A percentile compares a stretch with the other conserved stretches of the same genome.
phyloP scores from a whole-genome alignment of 2,113 vertebrate species.

The Mastomys natalensis region DNA sequence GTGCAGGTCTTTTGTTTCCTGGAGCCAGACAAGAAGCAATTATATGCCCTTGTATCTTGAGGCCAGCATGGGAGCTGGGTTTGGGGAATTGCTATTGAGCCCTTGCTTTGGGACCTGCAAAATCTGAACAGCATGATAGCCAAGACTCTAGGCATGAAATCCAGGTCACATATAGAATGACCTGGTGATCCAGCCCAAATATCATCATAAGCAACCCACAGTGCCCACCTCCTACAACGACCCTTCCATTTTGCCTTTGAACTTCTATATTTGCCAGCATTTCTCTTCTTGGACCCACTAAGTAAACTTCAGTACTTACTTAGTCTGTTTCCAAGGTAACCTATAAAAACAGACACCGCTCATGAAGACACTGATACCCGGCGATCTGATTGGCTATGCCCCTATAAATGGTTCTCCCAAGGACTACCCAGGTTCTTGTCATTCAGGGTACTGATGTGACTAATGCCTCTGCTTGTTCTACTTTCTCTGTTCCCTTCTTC shows the following conservation, averaged over 20 bases:
- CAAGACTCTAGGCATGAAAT: not conserved
- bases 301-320: not conserved
- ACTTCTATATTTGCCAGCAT: not conserved
- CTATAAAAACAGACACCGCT: not conserved
- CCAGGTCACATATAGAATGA: not conserved
- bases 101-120: not conserved
- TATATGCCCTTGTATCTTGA: not conserved
- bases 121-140: not conserved
- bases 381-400: not conserved
- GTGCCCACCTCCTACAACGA: not conserved
- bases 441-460: not conserved
- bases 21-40: not conserved
- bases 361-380: not conserved
- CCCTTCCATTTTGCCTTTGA: not conserved
- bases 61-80: not conserved
- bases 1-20: not conserved
- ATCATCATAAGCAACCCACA: not conserved
- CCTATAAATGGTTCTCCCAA: not conserved
- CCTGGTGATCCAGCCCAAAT: not conserved
- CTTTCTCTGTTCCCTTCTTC: not conserved
- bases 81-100: not conserved
- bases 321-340: conserved; percentile 9
- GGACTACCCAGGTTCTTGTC: not conserved
- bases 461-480: not conserved
- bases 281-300: not conserved